A percentile compares a stretch with the other conserved stretches of the same genome.
Conservation (phyloP, 2,797 vertebrate species). For the Tympanoctomys barrerae region DNA sequence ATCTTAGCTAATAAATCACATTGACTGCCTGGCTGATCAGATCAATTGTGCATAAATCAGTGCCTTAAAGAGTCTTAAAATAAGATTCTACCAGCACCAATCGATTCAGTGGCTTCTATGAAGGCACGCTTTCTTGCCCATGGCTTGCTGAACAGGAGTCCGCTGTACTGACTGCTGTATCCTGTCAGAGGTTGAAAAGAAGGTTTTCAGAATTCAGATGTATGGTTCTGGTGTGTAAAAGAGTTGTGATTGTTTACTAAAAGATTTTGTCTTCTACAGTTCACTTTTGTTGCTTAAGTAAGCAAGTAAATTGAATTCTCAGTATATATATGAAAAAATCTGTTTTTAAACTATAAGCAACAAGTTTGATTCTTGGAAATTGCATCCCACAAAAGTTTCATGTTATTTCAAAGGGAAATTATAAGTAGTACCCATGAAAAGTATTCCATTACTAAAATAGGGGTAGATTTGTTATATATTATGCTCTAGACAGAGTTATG, state of each 20-base stretch:
- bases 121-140: constrained; percentile 55
- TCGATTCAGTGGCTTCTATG: constrained; percentile 62
- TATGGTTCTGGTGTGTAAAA: not conserved
- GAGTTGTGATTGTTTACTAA: not conserved
- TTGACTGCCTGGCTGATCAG: constrained; percentile 78
- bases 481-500: not conserved
- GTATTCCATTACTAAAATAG: not conserved
- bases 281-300: not conserved
- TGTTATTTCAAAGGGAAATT: constrained; percentile 38
- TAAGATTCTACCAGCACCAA: constrained; percentile 76
- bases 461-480: constrained; percentile 2
- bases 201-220: not conserved
- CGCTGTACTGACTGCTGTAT: not conserved
- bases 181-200: constrained; percentile 43
- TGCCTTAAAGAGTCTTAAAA: constrained; percentile 79
- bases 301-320: constrained; percentile 6
- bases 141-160: not conserved
- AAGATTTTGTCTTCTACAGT: not conserved
- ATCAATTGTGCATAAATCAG: constrained; percentile 84
- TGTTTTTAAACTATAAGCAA: not conserved
- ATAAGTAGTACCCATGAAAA: not conserved
- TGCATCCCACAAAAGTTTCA: not conserved
- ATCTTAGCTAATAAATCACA: constrained; percentile 83
- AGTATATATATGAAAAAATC: not conserved
- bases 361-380: not conserved